phyloP scores from a whole-genome alignment of 2,113 vertebrate species.

The Chunga burmeisteri region DNA sequence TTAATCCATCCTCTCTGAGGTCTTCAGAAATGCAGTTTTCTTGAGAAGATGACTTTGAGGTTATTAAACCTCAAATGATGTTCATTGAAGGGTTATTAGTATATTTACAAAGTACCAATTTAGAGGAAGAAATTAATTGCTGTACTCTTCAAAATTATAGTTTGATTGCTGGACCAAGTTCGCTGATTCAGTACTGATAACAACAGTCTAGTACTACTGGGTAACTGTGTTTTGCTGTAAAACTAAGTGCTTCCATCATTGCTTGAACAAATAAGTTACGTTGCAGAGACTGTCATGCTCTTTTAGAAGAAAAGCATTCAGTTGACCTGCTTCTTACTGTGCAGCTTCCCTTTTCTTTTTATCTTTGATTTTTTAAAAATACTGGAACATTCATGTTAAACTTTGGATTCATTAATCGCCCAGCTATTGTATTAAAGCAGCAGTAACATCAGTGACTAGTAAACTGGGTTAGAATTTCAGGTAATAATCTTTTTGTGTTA shows the following conservation, averaged over 20 bases:
- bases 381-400: not conserved
- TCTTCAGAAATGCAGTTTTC: not conserved
- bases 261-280: not conserved
- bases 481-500: not conserved
- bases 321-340: not conserved
- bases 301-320: not conserved
- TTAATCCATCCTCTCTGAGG: not conserved
- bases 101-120: not conserved
- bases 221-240: not conserved
- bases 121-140: not conserved
- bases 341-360: not conserved
- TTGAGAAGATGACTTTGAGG: not conserved
- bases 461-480: not conserved
- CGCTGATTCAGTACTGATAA: not conserved
- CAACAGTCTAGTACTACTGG: not conserved
- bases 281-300: not conserved
- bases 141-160: not conserved
- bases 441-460: not conserved
- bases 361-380: not conserved
- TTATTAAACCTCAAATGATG: not conserved
- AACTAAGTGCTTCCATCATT: not conserved
- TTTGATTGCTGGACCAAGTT: not conserved
- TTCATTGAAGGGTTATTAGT: not conserved
- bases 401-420: not conserved
- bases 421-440: not conserved